Evolutionary conservation across 2,113 vertebrate species (phyloP).

Genomic region (Pongo pygmaeus): DNA sequence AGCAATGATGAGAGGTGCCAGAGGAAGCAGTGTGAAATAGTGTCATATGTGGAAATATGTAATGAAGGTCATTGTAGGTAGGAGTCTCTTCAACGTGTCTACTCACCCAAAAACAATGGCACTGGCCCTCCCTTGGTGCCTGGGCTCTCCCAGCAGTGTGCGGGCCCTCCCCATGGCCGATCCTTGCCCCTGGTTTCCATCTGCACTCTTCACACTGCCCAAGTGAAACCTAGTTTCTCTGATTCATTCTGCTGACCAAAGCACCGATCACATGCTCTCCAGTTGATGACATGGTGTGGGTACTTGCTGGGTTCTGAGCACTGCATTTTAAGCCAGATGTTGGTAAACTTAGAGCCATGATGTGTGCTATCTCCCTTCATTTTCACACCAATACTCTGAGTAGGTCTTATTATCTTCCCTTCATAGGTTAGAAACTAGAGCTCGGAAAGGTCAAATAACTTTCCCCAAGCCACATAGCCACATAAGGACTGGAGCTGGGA

Average conservation of each 20-base stretch:
- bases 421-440: background rate
- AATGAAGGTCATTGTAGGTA: fast-evolving
- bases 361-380: background rate
- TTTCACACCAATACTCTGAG: background rate
- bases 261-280: fast-evolving
- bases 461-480: background rate
- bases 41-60: fast-evolving
- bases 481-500: background rate
- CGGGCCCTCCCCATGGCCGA: no score
- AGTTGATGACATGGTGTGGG: fast-evolving
- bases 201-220: background rate
- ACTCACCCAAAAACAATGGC: fast-evolving
- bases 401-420: background rate
- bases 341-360: background rate
- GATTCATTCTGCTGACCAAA: background rate
- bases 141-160: background rate
- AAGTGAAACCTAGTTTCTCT: background rate
- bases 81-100: background rate
- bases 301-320: background rate
- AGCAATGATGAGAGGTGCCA: background rate
- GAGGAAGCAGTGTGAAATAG: background rate
- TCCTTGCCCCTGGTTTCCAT: background rate
- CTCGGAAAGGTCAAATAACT: background rate
- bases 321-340: background rate
- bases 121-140: no score